Evolutionary conservation across 2,113 vertebrate genomes (phyloP).

Genomic region (Glaucomys volans): DNA sequence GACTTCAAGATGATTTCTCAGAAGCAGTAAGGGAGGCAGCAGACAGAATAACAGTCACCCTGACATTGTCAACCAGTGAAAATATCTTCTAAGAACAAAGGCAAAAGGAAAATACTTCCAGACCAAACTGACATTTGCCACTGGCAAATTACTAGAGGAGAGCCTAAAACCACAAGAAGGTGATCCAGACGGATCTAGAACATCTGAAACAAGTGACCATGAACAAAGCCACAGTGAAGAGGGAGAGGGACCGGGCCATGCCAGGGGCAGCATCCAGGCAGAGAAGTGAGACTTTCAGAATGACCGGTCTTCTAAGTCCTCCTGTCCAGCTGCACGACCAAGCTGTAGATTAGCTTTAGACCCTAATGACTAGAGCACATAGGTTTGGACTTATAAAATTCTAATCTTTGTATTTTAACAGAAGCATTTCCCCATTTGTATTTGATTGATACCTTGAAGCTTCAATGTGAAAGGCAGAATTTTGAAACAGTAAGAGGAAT

Average conservation of each 20-base stretch:
- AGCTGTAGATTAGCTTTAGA: neutral
- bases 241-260: neutral
- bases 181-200: neutral
- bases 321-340: neutral
- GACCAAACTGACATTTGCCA: neutral
- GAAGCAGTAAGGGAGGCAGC: neutral
- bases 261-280: rapidly evolving
- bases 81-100: neutral
- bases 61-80: neutral
- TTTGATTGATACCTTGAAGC: neutral
- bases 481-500: neutral
- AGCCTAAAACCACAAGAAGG: neutral
- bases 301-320: neutral
- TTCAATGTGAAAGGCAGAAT: neutral
- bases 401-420: neutral
- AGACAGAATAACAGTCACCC: neutral
- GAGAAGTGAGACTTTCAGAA: neutral
- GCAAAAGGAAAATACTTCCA: neutral
- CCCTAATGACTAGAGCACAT: neutral
- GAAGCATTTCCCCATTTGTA: neutral
- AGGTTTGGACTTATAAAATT: neutral
- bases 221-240: neutral
- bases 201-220: neutral
- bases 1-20: neutral
- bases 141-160: neutral